These are phyloP conservation scores for Bimastos eiseni DNA, from an alignment of 2,888 invertebrate species.

Conservation along the genomic window DNA sequence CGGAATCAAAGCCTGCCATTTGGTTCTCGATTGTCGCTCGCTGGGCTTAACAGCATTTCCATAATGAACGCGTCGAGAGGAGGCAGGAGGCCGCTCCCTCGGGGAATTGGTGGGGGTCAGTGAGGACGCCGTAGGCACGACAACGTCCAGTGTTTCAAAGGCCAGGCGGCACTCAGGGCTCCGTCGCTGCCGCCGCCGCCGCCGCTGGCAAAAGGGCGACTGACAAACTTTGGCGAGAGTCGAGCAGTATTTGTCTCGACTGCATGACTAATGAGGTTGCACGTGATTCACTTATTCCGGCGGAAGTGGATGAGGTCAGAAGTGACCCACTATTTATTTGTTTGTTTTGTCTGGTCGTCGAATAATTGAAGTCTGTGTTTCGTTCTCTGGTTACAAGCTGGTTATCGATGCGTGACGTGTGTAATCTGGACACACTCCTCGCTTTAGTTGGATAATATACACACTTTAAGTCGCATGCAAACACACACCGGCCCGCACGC, in stretches of 20 bases:
- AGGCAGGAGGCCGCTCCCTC: neutral
- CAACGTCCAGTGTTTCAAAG: neutral
- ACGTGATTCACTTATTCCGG: neutral
- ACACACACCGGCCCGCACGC: neutral
- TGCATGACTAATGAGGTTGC: neutral
- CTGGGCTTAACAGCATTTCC: neutral
- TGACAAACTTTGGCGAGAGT: neutral
- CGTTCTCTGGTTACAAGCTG: neutral
- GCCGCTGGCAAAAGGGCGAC: neutral
- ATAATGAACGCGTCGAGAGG: neutral
- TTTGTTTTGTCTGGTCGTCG: neutral
- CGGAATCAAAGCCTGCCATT: neutral
- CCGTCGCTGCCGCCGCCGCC: too few relatives aligned
- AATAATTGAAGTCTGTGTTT: neutral
- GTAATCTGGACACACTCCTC: too few relatives aligned
- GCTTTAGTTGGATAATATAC: too few relatives aligned
- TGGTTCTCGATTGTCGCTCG: neutral
- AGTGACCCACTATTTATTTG: neutral
- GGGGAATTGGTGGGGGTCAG: neutral
- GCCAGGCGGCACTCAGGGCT: neutral
- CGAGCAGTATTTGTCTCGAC: neutral
- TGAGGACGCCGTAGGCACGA: neutral
- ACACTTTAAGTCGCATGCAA: too few relatives aligned
- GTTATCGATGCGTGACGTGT: too few relatives aligned
- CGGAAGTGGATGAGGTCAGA: neutral